Conservation (phyloP, 2,888 invertebrate genomes). For the Lasius fuliginosus region DNA sequence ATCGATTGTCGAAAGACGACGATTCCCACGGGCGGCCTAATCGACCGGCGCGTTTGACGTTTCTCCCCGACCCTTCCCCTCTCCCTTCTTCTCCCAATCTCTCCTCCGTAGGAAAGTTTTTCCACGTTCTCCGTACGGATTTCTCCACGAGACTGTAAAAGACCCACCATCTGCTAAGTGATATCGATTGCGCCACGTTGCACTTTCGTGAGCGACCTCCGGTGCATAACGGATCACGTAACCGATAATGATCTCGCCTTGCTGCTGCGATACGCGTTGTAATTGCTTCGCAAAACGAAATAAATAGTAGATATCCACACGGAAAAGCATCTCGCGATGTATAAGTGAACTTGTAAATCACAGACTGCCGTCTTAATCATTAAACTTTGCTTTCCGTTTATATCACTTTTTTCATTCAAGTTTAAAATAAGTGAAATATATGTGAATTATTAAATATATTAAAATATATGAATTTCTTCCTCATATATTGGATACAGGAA, state of each 20-base stretch:
- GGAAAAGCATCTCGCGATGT: background rate
- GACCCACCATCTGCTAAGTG: conserved; percentile 25
- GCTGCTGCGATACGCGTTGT: conserved; percentile 8
- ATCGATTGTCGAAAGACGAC: conserved; percentile 40
- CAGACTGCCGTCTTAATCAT: background rate
- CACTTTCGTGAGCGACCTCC: conserved; percentile 21
- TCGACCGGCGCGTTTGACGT: conserved; percentile 40
- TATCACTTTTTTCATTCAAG: background rate
- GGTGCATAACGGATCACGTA: conserved; percentile 50
- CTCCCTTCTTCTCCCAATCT: background rate
- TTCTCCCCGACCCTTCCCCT: background rate
- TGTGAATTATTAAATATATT: background rate
- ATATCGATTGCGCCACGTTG: conserved; percentile 51
- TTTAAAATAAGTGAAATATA: background rate
- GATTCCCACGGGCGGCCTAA: conserved; percentile 29
- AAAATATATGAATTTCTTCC: background rate
- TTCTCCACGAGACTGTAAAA: conserved; percentile 28
- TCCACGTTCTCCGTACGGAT: conserved; percentile 10
- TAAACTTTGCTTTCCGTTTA: background rate
- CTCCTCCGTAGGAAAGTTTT: conserved; percentile 23
- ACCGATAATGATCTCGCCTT: conserved; percentile 42
- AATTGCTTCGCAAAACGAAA: conserved; percentile 19
- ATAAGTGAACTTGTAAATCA: conserved; percentile 1
- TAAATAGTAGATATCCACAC: background rate
- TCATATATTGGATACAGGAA: background rate